Conservation (phyloP, 2,113 vertebrate species). For the Erpornis zantholeuca region DNA sequence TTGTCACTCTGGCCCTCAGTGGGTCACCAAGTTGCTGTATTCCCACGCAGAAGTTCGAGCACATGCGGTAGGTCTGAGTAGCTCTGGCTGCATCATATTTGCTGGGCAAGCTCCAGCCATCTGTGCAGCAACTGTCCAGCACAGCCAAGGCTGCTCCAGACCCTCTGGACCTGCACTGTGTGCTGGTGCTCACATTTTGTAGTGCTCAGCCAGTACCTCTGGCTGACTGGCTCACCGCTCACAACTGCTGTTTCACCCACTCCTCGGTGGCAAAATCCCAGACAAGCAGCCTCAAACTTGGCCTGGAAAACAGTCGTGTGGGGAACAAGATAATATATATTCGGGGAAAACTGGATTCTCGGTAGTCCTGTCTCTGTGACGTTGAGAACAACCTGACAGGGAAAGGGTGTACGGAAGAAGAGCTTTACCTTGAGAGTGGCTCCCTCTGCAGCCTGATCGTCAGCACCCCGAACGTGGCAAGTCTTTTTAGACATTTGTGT, state of each 20-base stretch:
- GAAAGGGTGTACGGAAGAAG: fast-evolving
- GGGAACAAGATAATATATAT: neutral
- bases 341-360: neutral
- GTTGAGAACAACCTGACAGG: neutral
- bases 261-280: neutral
- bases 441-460: slow-evolving; percentile 32
- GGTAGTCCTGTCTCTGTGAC: neutral
- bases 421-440: neutral
- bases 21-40: neutral
- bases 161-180: neutral
- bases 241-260: neutral
- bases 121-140: neutral
- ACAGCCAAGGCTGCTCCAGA: neutral
- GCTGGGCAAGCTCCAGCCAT: neutral
- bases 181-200: neutral
- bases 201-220: neutral
- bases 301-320: neutral
- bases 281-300: neutral
- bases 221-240: neutral
- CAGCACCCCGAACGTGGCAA: neutral
- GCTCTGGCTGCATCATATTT: neutral
- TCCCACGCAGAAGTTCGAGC: neutral
- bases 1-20: neutral
- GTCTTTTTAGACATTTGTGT: neutral
- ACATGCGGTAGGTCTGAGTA: fast-evolving